phyloP scores from a whole-genome alignment of 2,797 vertebrate genomes.

The Periparus ater region DNA sequence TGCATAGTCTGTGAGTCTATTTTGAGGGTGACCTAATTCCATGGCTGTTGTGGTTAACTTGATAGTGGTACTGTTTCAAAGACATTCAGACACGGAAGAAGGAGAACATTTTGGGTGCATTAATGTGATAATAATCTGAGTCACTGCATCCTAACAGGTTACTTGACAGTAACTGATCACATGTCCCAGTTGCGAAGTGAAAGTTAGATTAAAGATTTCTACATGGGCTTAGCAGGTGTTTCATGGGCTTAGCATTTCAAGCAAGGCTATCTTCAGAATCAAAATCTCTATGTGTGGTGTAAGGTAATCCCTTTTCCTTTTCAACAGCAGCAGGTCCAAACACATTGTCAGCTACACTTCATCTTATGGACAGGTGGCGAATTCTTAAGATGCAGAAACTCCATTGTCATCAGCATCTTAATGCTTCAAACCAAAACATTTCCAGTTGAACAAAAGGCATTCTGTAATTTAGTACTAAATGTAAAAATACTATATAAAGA shows the following conservation, averaged over 20 bases:
- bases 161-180: neutral
- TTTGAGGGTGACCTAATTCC: neutral
- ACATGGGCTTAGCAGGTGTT: neutral
- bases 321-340: neutral
- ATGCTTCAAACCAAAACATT: neutral
- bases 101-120: neutral
- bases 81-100: neutral
- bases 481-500: neutral
- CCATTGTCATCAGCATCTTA: neutral
- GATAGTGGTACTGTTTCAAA: neutral
- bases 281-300: neutral
- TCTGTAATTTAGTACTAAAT: constrained; percentile 2
- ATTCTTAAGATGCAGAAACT: neutral
- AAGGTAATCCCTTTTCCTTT: neutral
- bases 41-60: neutral
- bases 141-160: neutral
- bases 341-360: neutral
- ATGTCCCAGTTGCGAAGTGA: neutral
- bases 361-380: neutral
- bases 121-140: neutral
- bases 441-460: neutral
- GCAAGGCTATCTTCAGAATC: neutral
- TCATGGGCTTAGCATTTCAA: neutral
- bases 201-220: neutral
- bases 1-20: neutral